Conservation (phyloP, 2,113 vertebrate genomes). For the Gavia stellata region DNA sequence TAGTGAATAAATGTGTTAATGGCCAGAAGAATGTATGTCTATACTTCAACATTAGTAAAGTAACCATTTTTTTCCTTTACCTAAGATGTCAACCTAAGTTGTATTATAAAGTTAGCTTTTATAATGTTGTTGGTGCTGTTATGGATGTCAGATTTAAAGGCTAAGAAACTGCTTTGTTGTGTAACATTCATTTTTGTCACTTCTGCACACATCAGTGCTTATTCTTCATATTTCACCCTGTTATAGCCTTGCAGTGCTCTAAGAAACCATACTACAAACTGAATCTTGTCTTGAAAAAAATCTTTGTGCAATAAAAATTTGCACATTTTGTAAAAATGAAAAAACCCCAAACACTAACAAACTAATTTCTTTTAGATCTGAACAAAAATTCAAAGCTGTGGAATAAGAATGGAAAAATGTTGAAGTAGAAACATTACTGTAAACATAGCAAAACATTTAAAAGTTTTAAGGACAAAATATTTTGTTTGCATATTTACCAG, state of each 20-base stretch:
- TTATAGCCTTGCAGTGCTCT: not conserved
- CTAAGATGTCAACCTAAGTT: not conserved
- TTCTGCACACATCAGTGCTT: not conserved
- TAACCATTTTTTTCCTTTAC: not conserved
- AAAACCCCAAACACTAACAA: not conserved
- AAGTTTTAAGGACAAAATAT: not conserved
- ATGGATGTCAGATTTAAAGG: not conserved
- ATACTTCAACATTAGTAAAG: not conserved
- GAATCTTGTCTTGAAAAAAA: not conserved
- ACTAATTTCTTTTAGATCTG: not conserved
- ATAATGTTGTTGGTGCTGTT: rapidly evolving
- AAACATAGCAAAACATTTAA: not conserved
- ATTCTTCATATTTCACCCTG: not conserved
- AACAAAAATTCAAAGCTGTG: not conserved
- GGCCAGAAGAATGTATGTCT: not conserved
- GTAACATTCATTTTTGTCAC: not conserved
- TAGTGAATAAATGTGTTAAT: not conserved
- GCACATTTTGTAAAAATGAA: not conserved
- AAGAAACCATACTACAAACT: not conserved
- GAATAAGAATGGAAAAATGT: not conserved
- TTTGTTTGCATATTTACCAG: not conserved
- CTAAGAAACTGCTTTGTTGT: not conserved
- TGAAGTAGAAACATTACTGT: not conserved
- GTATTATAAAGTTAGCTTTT: not conserved
- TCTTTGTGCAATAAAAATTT: not conserved